Evolutionary conservation across 2,888 invertebrate genomes (phyloP).

Genomic region (Tyria jacobaeae): DNA sequence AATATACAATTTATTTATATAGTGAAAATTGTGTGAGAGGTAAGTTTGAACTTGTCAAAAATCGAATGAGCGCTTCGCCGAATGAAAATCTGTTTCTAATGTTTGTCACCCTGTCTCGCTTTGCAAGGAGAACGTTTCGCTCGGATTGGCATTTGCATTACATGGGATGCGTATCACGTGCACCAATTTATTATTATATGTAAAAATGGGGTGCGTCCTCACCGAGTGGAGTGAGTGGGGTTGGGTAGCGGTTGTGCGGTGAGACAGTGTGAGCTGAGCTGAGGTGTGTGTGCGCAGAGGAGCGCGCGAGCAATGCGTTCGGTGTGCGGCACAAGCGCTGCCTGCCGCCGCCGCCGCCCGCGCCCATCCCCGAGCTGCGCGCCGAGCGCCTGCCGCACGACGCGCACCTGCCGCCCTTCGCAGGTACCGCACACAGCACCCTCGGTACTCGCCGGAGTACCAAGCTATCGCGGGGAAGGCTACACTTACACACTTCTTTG

Average conservation of each 20-base stretch:
- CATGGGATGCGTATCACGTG: conserved; percentile 27
- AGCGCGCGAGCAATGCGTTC: conserved; percentile 90
- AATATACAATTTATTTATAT: conserved; percentile 49
- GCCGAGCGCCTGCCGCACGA: conserved; percentile 77
- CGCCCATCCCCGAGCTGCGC: conserved; percentile 95
- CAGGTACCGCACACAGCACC: conserved; percentile 66
- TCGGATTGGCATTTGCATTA: conserved; percentile 38
- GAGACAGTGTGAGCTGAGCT: conserved; percentile 55
- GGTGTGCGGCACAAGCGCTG: conserved; percentile 94
- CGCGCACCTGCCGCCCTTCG: conserved; percentile 69
- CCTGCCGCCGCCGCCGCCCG: conserved; percentile 93
- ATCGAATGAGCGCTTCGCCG: conserved; percentile 59
- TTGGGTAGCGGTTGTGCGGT: background rate
- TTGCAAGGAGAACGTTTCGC: conserved; percentile 50
- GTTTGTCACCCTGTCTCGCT: conserved; percentile 76
- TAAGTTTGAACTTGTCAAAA: conserved; percentile 53
- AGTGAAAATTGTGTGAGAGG: conserved; percentile 46
- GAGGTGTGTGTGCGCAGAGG: conserved; percentile 86
- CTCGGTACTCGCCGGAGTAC: background rate
- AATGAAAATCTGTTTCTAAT: conserved; percentile 51
- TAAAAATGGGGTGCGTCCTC: background rate
- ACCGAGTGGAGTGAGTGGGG: background rate
- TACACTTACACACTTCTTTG: background rate
- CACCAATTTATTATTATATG: conserved; percentile 4
- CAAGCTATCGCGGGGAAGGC: conserved; percentile 21